phyloP scores from a whole-genome alignment of 2,797 vertebrate genomes.

The Cephalopachus bancanus region DNA sequence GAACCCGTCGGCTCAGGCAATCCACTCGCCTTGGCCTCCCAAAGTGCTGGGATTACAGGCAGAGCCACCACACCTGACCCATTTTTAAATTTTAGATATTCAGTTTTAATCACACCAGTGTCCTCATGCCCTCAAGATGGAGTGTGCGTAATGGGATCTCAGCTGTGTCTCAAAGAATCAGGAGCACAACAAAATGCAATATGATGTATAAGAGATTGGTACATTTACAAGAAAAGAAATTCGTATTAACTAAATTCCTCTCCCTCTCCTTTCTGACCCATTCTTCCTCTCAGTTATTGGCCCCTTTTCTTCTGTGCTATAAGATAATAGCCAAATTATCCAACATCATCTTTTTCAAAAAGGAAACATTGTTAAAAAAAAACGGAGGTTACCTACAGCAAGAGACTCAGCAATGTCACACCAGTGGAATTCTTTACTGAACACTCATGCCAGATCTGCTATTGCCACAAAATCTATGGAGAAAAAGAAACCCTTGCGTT shows the following conservation, averaged over 20 bases:
- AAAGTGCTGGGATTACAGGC: background rate
- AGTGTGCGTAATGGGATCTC: background rate
- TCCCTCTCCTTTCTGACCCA: background rate
- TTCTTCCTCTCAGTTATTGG: background rate
- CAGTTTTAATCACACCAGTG: background rate
- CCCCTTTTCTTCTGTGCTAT: too few relatives aligned
- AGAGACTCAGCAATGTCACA: background rate
- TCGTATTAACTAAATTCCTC: background rate
- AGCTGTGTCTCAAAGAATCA: background rate
- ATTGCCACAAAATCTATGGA: background rate
- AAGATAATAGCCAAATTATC: constrained; percentile 17
- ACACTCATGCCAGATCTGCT: background rate
- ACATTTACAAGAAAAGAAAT: background rate
- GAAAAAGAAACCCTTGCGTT: background rate
- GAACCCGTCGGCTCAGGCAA: background rate
- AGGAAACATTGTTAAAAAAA: background rate
- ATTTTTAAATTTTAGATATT: background rate
- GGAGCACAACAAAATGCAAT: constrained; percentile 26
- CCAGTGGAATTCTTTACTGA: background rate
- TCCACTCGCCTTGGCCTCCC: background rate
- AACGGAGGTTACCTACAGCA: background rate
- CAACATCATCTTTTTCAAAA: background rate
- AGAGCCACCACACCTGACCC: background rate
- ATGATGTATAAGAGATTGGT: background rate
- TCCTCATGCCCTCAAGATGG: background rate